Percentiles rank a stretch among this genome's conserved stretches.
Conservation (phyloP, 2,113 vertebrate genomes). For the Macquaria ambigua region DNA sequence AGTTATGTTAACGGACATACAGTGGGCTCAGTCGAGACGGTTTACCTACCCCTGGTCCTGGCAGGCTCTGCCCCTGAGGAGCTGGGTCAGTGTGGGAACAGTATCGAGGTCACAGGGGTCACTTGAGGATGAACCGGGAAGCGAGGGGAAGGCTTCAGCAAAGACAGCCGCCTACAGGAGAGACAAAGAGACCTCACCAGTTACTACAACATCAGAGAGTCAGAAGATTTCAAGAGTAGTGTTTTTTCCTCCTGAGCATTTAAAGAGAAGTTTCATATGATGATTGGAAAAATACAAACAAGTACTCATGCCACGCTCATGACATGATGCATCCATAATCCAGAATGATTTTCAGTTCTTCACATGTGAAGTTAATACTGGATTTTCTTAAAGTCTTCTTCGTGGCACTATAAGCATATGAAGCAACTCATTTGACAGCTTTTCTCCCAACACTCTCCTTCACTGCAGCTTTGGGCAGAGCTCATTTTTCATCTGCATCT, state of each 20-base stretch:
- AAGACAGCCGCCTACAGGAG: conserved; percentile 76
- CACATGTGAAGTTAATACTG: neutral
- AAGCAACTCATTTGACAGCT: conserved; percentile 23
- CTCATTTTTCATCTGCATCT: conserved; percentile 55
- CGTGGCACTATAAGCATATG: neutral
- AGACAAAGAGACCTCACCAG: conserved; percentile 9
- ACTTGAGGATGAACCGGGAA: conserved; percentile 24
- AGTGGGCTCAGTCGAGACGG: neutral
- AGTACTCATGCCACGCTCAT: neutral
- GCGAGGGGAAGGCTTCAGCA: conserved; percentile 76
- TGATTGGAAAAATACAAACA: neutral
- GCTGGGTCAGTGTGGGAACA: conserved; percentile 78
- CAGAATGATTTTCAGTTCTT: neutral
- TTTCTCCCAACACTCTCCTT: neutral
- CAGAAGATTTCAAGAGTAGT: neutral
- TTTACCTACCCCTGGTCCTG: conserved; percentile 72
- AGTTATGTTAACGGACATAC: neutral
- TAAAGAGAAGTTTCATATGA: neutral
- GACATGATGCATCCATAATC: neutral
- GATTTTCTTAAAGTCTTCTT: neutral
- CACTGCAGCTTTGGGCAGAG: conserved; percentile 38
- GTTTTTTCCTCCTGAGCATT: neutral
- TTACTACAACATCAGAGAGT: neutral
- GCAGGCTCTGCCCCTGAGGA: conserved; percentile 64
- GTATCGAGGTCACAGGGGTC: conserved; percentile 43